A percentile compares a stretch with the other conserved stretches of the same genome.
These are phyloP conservation scores for Patella depressa DNA, from an alignment of 2,888 invertebrate species.

Conservation along the genomic window DNA sequence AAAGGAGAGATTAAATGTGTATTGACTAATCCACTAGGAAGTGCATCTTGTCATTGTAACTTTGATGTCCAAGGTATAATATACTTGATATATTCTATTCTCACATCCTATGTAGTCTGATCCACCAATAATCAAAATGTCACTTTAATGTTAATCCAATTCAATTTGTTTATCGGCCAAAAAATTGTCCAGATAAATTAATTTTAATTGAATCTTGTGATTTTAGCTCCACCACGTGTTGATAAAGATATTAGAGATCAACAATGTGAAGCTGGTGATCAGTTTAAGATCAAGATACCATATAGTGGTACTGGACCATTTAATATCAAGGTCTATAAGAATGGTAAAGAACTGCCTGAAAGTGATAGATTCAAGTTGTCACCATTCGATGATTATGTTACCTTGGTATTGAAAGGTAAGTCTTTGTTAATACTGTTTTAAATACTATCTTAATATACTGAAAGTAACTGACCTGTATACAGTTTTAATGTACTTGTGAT, in stretches of 20 bases:
- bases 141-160: background rate
- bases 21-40: conserved; percentile 92
- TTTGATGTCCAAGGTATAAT: conserved; percentile 88
- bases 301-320: conserved; percentile 97
- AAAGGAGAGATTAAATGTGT: conserved; percentile 97
- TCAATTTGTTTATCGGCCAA: background rate
- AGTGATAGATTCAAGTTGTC: conserved; percentile 64
- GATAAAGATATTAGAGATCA: conserved; percentile 91
- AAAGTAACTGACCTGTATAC: background rate
- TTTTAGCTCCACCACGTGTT: conserved; percentile 80
- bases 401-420: conserved; percentile 88
- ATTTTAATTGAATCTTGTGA: background rate
- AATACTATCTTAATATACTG: background rate
- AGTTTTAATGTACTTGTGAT: background rate
- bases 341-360: conserved; percentile 81
- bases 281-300: conserved; percentile 96
- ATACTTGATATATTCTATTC: too few relatives aligned
- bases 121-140: background rate
- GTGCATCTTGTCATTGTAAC: conserved; percentile 88
- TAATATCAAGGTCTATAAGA: conserved; percentile 86
- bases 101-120: background rate
- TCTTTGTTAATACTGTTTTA: background rate
- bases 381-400: conserved; percentile 95
- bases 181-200: background rate
- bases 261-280: conserved; percentile 92